phyloP scores from a whole-genome alignment of 2,113 vertebrate genomes.

The Lycaon pictus region DNA sequence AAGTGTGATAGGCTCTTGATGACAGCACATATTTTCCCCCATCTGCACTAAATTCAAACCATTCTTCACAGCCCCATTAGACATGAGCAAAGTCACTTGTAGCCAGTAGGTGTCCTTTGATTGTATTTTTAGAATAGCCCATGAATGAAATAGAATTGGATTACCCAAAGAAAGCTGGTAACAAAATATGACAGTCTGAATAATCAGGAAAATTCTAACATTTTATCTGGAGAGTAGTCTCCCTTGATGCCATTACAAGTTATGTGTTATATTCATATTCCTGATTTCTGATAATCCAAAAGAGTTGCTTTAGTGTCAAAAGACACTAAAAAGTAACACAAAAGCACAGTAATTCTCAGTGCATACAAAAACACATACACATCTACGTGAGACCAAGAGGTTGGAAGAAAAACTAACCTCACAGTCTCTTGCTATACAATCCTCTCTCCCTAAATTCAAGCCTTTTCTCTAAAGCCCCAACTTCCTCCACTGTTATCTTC shows the following conservation, averaged over 20 bases:
- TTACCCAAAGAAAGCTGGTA: slow-evolving; percentile 79
- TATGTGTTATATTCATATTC: slow-evolving; percentile 65
- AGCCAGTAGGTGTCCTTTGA: slow-evolving; percentile 86
- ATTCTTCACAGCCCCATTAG: slow-evolving; percentile 84
- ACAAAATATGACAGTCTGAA: slow-evolving; percentile 82
- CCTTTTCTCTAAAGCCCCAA: slow-evolving; percentile 79
- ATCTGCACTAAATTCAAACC: slow-evolving; percentile 89
- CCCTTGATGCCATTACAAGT: slow-evolving; percentile 17
- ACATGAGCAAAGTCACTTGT: slow-evolving; percentile 77
- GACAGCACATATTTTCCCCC: slow-evolving; percentile 86
- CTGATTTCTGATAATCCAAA: slow-evolving; percentile 58
- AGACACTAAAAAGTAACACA: slow-evolving; percentile 60
- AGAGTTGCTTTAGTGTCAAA: slow-evolving; percentile 63
- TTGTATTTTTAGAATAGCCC: slow-evolving; percentile 85
- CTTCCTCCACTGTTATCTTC: slow-evolving; percentile 81
- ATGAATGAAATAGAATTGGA: slow-evolving; percentile 84
- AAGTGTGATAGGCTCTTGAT: slow-evolving; percentile 76
- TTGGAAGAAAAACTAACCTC: slow-evolving; percentile 53
- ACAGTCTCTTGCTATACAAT: neutral
- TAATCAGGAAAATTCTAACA: slow-evolving; percentile 81
- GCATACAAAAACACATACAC: neutral
- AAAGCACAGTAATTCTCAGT: neutral
- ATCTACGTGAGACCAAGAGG: neutral
- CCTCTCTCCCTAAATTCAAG: slow-evolving; percentile 68
- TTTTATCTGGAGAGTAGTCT: slow-evolving; percentile 69